Conservation (phyloP, 1,140 invertebrate genomes). For the Drosophila virilis region DNA sequence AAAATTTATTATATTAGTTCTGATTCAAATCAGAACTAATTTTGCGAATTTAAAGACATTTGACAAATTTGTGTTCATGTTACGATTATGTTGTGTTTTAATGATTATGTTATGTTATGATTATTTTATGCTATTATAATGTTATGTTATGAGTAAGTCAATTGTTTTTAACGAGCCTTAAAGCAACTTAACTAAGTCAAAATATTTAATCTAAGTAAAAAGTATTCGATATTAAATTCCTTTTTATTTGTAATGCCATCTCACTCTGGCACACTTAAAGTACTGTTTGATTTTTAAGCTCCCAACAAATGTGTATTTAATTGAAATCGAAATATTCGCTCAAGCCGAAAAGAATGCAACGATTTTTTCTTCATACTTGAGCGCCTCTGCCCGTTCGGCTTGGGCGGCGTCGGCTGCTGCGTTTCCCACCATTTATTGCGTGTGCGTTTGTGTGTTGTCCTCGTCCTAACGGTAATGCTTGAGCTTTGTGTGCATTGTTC, state of each 20-base stretch:
- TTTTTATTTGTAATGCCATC: not conserved
- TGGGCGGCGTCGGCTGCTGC: constrained; percentile 39
- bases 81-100: no score
- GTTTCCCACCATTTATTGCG: constrained; percentile 45
- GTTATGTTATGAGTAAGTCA: no score
- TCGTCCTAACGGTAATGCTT: constrained; percentile 38
- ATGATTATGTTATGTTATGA: no score
- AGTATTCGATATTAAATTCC: not conserved
- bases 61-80: no score
- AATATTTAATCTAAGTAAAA: no score
- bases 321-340: constrained; percentile 13
- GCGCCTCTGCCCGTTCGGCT: constrained; percentile 1
- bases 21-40: no score
- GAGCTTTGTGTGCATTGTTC: constrained; percentile 53
- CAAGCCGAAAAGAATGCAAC: constrained; percentile 35
- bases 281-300: constrained; percentile 5
- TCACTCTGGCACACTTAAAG: not conserved
- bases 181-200: no score
- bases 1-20: no score
- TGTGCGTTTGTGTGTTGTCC: constrained; percentile 12
- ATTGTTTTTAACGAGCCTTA: no score
- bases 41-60: no score
- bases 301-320: constrained; percentile 9
- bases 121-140: no score
- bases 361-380: constrained; percentile 12